Conservation (phyloP, 2,113 vertebrate genomes). For the Strigops habroptila region DNA sequence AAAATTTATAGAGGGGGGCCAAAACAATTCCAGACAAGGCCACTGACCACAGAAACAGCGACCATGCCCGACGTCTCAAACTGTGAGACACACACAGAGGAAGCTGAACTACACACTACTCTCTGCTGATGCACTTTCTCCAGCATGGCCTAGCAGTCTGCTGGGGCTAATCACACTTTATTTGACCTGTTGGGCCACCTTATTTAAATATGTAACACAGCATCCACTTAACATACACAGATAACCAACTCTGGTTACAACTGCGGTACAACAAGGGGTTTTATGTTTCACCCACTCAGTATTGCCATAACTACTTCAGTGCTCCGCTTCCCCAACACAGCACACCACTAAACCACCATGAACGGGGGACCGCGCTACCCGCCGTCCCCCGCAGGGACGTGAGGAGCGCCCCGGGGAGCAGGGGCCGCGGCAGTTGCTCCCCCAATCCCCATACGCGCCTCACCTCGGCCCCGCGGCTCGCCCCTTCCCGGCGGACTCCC, state of each 20-base stretch:
- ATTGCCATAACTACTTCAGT: rapidly evolving
- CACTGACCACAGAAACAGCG: rapidly evolving
- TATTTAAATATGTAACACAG: rapidly evolving
- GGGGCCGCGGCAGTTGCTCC: too few relatives aligned
- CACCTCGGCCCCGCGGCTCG: too few relatives aligned
- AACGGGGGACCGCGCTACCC: rapidly evolving
- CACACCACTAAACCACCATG: rapidly evolving
- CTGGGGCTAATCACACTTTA: rapidly evolving
- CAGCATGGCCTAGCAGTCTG: neutral
- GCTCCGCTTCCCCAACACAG: too few relatives aligned
- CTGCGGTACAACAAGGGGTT: rapidly evolving
- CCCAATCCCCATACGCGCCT: neutral
- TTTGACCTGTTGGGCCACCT: rapidly evolving
- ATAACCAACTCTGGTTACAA: too few relatives aligned
- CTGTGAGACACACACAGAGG: rapidly evolving
- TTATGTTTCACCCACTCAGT: rapidly evolving
- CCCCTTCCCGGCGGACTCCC: too few relatives aligned
- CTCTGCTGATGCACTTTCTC: rapidly evolving
- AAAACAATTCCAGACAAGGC: rapidly evolving
- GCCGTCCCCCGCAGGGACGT: rapidly evolving
- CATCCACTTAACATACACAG: rapidly evolving
- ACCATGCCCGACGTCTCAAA: rapidly evolving
- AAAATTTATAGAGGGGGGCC: rapidly evolving
- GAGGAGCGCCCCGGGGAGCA: rapidly evolving
- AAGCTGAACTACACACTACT: rapidly evolving